Percentiles rank a stretch among this genome's conserved stretches.
Evolutionary conservation across 1,140 invertebrate genomes (phyloP).

Genomic region (Alviniconcha marisindica): DNA sequence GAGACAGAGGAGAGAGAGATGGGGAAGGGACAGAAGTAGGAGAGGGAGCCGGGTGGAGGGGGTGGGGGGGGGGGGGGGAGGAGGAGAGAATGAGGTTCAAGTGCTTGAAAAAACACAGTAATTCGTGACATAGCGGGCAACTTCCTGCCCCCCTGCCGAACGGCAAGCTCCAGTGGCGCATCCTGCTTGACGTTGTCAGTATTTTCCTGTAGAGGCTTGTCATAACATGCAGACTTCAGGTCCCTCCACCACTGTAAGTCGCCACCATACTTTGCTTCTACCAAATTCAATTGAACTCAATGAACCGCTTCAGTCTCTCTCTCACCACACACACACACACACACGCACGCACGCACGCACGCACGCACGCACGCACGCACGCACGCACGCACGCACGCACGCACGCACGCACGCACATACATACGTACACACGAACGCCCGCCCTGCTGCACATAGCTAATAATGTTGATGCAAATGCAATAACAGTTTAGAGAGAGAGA

Average conservation of each 20-base stretch:
- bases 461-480: too few relatives aligned
- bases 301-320: too few relatives aligned
- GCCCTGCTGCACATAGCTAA: too few relatives aligned
- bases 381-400: too few relatives aligned
- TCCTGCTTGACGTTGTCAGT: constrained; percentile 25
- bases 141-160: constrained; percentile 36
- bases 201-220: constrained; percentile 32
- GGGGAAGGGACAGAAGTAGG: background rate
- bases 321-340: too few relatives aligned
- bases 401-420: too few relatives aligned
- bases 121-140: constrained; percentile 37
- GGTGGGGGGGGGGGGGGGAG: background rate
- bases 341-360: too few relatives aligned
- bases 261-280: too few relatives aligned
- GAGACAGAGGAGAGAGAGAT: constrained; percentile 12
- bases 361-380: too few relatives aligned
- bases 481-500: too few relatives aligned
- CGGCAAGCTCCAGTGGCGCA: constrained; percentile 21
- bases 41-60: background rate
- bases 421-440: too few relatives aligned
- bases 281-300: too few relatives aligned
- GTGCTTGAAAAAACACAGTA: background rate
- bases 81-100: background rate
- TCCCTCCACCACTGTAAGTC: background rate
- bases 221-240: constrained; percentile 27